Conservation (phyloP, 2,113 vertebrate species). For the Pseudolaguvia tuberculata region DNA sequence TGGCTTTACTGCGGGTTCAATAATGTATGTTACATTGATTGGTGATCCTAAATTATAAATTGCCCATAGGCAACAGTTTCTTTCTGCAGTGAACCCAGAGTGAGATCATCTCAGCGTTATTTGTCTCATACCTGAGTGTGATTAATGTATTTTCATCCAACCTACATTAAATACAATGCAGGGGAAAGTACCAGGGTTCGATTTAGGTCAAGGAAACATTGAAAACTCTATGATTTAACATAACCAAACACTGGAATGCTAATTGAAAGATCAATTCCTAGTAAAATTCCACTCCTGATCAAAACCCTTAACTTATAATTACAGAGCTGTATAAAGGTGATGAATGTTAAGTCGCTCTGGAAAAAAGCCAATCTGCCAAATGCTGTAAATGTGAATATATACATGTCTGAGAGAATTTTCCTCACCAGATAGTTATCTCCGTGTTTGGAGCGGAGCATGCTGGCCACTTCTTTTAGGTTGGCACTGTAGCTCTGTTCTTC, state of each 20-base stretch:
- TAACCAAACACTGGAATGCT: too few relatives aligned
- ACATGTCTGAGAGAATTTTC: background rate
- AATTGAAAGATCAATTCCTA: too few relatives aligned
- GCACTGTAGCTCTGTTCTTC: conserved; percentile 84
- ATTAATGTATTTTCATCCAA: conserved; percentile 14
- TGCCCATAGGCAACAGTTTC: background rate
- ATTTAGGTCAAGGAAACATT: background rate
- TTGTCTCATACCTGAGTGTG: background rate
- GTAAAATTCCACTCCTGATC: too few relatives aligned
- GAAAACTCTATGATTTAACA: too few relatives aligned
- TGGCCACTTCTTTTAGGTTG: conserved; percentile 90
- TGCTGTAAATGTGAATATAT: too few relatives aligned
- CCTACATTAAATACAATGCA: background rate
- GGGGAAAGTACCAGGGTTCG: background rate
- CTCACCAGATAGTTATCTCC: conserved; percentile 89
- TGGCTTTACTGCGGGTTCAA: too few relatives aligned
- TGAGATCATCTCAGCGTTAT: background rate
- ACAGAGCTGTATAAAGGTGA: too few relatives aligned
- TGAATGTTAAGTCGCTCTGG: too few relatives aligned
- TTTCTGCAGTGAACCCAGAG: background rate
- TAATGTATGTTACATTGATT: too few relatives aligned
- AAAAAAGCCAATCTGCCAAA: too few relatives aligned
- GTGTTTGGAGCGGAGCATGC: conserved; percentile 96
- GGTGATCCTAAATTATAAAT: too few relatives aligned
- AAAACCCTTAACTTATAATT: too few relatives aligned